Evolutionary conservation across 37 sponge, comb jelly and placozoan species (phyloP), one percentile per base, ranked within the genome.

Genomic region (Cliona cf. orientalis): DNA sequence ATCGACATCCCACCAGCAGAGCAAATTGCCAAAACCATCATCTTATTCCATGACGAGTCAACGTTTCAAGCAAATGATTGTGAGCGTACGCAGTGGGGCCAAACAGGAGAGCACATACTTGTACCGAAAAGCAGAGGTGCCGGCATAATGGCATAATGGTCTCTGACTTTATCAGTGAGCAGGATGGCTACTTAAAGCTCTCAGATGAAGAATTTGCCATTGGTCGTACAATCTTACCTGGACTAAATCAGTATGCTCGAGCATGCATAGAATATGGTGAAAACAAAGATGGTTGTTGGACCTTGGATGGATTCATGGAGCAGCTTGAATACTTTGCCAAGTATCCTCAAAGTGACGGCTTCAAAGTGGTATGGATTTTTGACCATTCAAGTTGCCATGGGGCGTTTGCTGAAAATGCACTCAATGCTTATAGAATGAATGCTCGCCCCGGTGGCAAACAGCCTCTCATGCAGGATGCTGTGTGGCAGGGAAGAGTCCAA

Each of bases 21-120:
- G 32, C 44, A 35, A 42, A 66, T 71, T 29, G 75, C 65, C 17
- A 74, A 74, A 64, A 55, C 75, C 19, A 44, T 74, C 1, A 26
- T 82, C 9, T 21, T 46, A 2, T 85, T 78, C 33, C 86, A 76
- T 53, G 79, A 85, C 34, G 72, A 85, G 32, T 58, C 79, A 2
- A 69, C 79, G 19, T 85, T 85, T 78, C 60, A 85, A 46, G 62
- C 42, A 5, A 78, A 85, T 78, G 79, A 85, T 25, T 79, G 78
- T 46, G 43, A 85, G 23, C 2, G 12, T 44, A 66, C 67, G 5
- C 37, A 66, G 14, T 74, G 84, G 75, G 76, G 36, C 9, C 42
- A 56, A 33, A 49, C 43, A 19, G 69, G 43, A 11, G 64, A 40
- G 9, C 25, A 19, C 2, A 57, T 83, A 0, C 9, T 67, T 7